A percentile compares a stretch with the other conserved stretches of the same genome.
Evolutionary conservation across 2,113 vertebrate species (phyloP).

Genomic region (Balaeniceps rex): DNA sequence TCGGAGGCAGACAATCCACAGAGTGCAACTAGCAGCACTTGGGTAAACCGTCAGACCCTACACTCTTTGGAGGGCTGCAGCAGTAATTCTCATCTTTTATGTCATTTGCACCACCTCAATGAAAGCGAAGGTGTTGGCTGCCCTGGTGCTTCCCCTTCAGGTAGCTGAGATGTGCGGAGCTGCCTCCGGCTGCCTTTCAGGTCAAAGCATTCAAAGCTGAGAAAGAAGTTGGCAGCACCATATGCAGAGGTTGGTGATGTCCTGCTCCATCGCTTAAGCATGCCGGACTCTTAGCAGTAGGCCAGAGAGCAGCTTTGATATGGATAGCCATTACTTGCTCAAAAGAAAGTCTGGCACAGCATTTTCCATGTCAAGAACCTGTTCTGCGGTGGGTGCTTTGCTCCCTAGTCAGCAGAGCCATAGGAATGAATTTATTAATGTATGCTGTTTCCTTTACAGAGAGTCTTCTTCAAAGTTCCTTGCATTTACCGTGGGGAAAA

Average conservation of each 20-base stretch:
- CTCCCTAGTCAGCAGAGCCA: background rate
- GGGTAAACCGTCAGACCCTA: background rate
- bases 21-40: background rate
- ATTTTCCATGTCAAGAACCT: background rate
- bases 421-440: background rate
- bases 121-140: background rate
- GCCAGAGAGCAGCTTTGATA: background rate
- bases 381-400: background rate
- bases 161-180: background rate
- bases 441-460: constrained; percentile 3
- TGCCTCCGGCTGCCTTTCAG: background rate
- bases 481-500: background rate
- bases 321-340: background rate
- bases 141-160: background rate
- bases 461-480: constrained; percentile 3
- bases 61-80: background rate
- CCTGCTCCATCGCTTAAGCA: background rate
- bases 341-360: background rate
- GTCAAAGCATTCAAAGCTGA: background rate
- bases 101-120: background rate
- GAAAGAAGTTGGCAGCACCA: background rate
- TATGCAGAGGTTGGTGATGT: background rate
- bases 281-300: background rate
- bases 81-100: background rate
- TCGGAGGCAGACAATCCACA: background rate